phyloP scores from a whole-genome alignment of 2,888 invertebrate species.

The Alviniconcha strummeri region DNA sequence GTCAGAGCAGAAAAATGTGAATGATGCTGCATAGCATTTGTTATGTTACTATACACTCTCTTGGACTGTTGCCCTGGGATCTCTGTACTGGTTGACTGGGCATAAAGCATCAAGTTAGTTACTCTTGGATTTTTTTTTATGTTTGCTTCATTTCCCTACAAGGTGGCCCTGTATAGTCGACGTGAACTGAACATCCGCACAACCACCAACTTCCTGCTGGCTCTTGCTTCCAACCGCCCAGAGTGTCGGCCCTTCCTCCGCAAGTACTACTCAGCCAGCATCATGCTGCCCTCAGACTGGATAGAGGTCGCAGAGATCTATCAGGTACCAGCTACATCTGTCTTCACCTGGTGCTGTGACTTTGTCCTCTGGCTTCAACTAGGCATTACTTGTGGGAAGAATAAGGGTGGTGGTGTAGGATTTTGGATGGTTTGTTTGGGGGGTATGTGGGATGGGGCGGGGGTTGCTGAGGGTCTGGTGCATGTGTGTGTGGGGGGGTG shows the following conservation, averaged over 20 bases:
- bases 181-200: slow-evolving; percentile 74
- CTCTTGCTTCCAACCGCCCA: slow-evolving; percentile 67
- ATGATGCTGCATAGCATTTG: too few relatives aligned
- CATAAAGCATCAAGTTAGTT: too few relatives aligned
- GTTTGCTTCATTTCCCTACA: slow-evolving; percentile 25
- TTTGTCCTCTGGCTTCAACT: neutral
- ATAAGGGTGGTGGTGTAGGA: neutral
- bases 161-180: slow-evolving; percentile 75
- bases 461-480: neutral
- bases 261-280: slow-evolving; percentile 71
- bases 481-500: neutral
- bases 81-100: too few relatives aligned
- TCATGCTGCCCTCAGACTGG: slow-evolving; percentile 75
- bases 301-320: slow-evolving; percentile 75
- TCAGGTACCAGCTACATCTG: slow-evolving; percentile 57
- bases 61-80: too few relatives aligned
- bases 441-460: neutral
- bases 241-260: slow-evolving; percentile 71
- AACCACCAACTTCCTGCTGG: slow-evolving; percentile 74
- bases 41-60: too few relatives aligned
- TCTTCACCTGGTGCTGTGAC: neutral
- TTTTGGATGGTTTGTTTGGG: neutral
- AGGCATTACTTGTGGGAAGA: neutral
- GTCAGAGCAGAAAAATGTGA: too few relatives aligned
- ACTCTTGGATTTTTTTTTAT: too few relatives aligned